A percentile compares a stretch with the other conserved stretches of the same genome.
phyloP scores from a whole-genome alignment of 2,888 invertebrate genomes.

The Noctua pronuba region DNA sequence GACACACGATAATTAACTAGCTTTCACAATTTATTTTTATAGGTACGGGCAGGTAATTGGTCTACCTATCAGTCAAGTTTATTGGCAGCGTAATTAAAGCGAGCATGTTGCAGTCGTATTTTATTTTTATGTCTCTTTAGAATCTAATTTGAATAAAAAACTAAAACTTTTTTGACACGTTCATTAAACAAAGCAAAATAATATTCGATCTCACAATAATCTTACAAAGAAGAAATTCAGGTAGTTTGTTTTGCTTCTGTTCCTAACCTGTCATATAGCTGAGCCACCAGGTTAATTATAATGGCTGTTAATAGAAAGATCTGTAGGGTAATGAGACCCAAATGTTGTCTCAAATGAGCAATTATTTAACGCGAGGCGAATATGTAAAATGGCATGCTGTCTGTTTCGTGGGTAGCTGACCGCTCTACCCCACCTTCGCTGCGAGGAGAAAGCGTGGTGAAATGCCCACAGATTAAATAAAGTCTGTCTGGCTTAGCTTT shows the following conservation, averaged over 20 bases:
- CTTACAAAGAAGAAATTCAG: background rate
- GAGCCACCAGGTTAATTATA: background rate
- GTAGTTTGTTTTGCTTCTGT: background rate
- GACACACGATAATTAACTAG: slow-evolving; percentile 32
- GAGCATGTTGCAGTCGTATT: background rate
- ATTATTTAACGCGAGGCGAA: background rate
- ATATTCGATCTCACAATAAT: background rate
- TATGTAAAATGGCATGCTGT: slow-evolving; percentile 16
- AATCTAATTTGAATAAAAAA: background rate
- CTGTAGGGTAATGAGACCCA: background rate
- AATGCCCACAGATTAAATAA: slow-evolving; percentile 62
- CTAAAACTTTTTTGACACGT: slow-evolving; percentile 15
- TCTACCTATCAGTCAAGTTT: slow-evolving; percentile 14
- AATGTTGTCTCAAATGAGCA: background rate
- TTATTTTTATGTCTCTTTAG: background rate
- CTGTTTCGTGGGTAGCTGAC: slow-evolving; percentile 37
- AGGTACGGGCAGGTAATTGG: slow-evolving; percentile 1
- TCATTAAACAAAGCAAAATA: slow-evolving; percentile 5
- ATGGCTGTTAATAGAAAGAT: background rate
- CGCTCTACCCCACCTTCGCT: slow-evolving; percentile 53
- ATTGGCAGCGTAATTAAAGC: background rate
- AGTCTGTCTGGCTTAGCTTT: slow-evolving; percentile 45
- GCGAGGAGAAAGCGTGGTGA: slow-evolving; percentile 70
- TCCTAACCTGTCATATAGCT: background rate
- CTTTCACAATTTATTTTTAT: slow-evolving; percentile 39